Conservation (phyloP, 2,113 vertebrate genomes). For the Ellobius talpinus region DNA sequence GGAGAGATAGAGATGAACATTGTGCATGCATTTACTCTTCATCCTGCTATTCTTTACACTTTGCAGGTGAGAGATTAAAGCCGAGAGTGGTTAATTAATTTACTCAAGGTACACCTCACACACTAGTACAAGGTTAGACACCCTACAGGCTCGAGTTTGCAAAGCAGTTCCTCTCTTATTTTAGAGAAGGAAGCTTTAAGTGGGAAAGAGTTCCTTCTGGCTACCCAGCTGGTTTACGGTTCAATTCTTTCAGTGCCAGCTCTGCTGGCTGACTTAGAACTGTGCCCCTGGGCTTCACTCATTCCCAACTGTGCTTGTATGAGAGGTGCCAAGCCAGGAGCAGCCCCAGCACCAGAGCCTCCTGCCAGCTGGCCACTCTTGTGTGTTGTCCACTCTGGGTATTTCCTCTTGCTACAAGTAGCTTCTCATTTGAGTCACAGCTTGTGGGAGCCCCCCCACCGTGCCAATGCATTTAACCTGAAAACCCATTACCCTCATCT, state of each 20-base stretch:
- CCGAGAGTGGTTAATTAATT: background rate
- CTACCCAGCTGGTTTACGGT: background rate
- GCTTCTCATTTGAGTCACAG: background rate
- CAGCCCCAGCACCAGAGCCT: background rate
- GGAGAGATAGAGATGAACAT: background rate
- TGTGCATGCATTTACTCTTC: background rate
- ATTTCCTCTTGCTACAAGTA: background rate
- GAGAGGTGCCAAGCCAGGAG: background rate
- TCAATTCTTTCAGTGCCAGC: background rate
- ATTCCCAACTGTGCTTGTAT: accelerated
- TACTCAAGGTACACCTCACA: background rate
- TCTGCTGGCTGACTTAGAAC: background rate
- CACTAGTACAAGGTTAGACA: no score
- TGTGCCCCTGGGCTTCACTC: background rate
- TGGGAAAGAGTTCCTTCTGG: background rate
- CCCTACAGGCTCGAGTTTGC: background rate
- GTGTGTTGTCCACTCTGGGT: background rate
- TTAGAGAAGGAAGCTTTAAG: background rate
- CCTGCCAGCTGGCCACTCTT: background rate
- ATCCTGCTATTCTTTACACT: background rate
- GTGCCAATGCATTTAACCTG: background rate
- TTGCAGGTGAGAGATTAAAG: background rate
- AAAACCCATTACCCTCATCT: background rate
- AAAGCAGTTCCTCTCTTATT: background rate
- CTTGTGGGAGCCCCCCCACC: background rate